Evolutionary conservation across 1,140 invertebrate genomes (phyloP), one percentile per base, ranked within the genome.

Genomic region (Hyles euphorbiae): DNA sequence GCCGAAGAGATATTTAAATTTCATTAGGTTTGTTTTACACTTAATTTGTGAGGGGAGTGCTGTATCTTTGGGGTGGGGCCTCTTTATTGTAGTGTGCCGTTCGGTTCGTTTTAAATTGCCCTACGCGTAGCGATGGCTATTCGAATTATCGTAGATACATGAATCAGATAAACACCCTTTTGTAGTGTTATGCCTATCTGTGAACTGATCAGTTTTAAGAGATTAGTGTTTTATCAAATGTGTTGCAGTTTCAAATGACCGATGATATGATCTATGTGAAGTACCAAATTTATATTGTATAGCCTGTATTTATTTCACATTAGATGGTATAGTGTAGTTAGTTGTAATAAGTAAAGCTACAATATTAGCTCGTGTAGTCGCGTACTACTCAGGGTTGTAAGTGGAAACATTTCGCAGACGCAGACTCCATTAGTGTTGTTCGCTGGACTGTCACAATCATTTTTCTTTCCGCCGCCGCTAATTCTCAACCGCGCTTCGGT

Each of bases 1-100:
- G 81, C 70, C 74, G 73, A 77, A 73, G 81, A 86, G 83, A 87
- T 88, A 88, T 88, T 87, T 87, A 87, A 88, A 88, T 88, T 87
- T 85, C 85, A 88, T 88, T 88, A 86, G 85, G 83, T 88, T 88
- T 88, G 85, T 88, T 88, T 88, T 88, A 87, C 85, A 88, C 82
- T 88, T 88, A 88, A 88, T 88, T 88, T 88, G 83, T 77, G 80
- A 87, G 82, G 85, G 85, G 83, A 72, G 67, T 69, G 66, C 65
- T 70, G 67, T 78, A 82, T 82, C 65, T 70, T 50, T 67, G 68
- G 78, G 80, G 83, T 81, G 83, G 81, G 66, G 76, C 67, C 60
- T 73, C 53, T 67, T 80, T 82, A 81, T 85, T 82, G 73, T 48
- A n/a, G 46, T 68, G 69, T 69, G 76, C 68, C 76, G 66, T 72